A percentile compares a stretch with the other conserved stretches of the same genome.
Evolutionary conservation across 2,113 vertebrate species (phyloP).

Genomic region (Carlito syrichta): DNA sequence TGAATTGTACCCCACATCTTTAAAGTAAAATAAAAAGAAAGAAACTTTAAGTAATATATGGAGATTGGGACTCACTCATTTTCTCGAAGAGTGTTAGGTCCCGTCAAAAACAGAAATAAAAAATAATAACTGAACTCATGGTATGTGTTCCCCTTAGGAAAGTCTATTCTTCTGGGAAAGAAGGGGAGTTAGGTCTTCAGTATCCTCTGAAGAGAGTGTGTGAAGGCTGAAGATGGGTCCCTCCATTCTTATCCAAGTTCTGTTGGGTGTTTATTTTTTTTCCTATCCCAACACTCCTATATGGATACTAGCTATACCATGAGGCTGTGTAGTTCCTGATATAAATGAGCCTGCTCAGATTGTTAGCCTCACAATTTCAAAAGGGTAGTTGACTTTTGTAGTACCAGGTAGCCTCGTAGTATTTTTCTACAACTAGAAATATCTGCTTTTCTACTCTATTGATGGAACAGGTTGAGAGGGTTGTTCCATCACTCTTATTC

Average conservation of each 20-base stretch:
- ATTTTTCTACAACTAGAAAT: neutral
- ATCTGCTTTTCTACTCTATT: neutral
- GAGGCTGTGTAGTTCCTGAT: neutral
- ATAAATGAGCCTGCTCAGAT: neutral
- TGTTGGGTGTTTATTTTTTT: neutral
- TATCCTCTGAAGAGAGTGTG: neutral
- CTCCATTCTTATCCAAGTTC: neutral
- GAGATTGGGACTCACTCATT: neutral
- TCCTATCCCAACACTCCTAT: neutral
- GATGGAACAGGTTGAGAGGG: neutral
- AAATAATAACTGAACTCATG: neutral
- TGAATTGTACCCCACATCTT: no score
- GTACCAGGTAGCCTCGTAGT: neutral
- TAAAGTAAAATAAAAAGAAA: no score
- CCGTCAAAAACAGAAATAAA: neutral
- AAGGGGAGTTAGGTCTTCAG: neutral
- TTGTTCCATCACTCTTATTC: neutral
- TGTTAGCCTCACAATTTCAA: neutral
- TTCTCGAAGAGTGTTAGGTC: neutral
- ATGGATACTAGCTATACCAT: neutral
- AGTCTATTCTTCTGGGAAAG: neutral
- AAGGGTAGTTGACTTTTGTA: neutral
- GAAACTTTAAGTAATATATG: no score
- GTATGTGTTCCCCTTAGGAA: neutral
- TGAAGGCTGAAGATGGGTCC: neutral